These are phyloP conservation scores for Chlorodrepanis virens DNA, from an alignment of 2,113 vertebrate genomes.

Conservation along the genomic window DNA sequence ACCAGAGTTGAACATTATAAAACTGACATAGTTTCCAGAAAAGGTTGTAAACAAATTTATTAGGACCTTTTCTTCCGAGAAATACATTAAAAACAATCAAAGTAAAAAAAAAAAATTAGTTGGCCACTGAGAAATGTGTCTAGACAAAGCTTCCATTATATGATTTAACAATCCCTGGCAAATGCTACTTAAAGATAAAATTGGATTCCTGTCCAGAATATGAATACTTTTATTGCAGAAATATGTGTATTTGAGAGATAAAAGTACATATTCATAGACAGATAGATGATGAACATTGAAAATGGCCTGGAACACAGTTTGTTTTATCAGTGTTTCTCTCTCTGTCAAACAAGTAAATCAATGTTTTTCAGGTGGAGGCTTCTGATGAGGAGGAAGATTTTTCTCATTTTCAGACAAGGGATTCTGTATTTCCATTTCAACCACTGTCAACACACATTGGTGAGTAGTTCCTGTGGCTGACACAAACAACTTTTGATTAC, in stretches of 20 bases:
- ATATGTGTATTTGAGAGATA: neutral
- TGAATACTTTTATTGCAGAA: neutral
- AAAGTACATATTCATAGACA: neutral
- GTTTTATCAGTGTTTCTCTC: neutral
- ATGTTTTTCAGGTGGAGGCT: neutral
- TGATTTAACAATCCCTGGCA: slow-evolving; percentile 39
- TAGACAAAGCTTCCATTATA: slow-evolving; percentile 54
- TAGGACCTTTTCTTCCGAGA: slow-evolving; percentile 7
- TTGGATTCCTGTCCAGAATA: slow-evolving; percentile 23
- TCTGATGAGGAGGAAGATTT: neutral
- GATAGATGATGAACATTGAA: neutral
- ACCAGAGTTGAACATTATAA: neutral
- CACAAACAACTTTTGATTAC: neutral
- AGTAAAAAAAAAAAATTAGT: neutral
- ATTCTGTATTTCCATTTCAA: neutral
- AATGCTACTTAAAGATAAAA: slow-evolving; percentile 42
- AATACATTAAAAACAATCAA: slow-evolving; percentile 38
- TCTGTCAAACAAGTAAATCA: neutral
- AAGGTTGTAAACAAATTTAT: slow-evolving; percentile 55
- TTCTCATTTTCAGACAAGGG: neutral
- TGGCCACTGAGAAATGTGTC: slow-evolving; percentile 29
- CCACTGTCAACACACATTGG: neutral
- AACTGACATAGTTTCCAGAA: slow-evolving; percentile 3
- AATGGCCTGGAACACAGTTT: neutral
- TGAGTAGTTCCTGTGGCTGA: neutral